phyloP scores from a whole-genome alignment of 2,113 vertebrate genomes.

The Onychorhynchus coronatus region DNA sequence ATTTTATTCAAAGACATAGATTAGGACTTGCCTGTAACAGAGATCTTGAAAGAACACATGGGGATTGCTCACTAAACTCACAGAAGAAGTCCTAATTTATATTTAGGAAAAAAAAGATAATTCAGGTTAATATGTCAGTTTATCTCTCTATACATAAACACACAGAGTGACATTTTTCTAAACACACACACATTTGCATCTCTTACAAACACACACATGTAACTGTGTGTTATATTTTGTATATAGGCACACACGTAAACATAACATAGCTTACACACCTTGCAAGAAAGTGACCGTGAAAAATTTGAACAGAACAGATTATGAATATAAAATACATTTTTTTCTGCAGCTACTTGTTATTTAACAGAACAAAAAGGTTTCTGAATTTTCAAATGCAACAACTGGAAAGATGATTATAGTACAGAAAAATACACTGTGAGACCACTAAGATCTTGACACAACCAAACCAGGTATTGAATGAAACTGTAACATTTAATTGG shows the following conservation, averaged over 20 bases:
- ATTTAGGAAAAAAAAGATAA: background rate
- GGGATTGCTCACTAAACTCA: constrained; percentile 98
- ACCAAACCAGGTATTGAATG: background rate
- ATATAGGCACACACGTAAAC: background rate
- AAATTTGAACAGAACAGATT: background rate
- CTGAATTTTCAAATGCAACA: background rate
- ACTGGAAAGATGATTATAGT: background rate
- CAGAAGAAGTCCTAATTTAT: constrained; percentile 92
- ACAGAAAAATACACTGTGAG: background rate
- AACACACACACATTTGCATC: rapidly evolving
- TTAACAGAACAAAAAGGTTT: background rate
- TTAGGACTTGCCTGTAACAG: constrained; percentile 85
- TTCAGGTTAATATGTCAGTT: background rate
- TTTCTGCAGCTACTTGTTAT: background rate
- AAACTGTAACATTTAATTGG: background rate
- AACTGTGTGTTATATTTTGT: background rate
- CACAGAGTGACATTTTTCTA: background rate
- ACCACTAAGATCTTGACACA: background rate
- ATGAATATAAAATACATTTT: background rate
- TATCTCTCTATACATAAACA: background rate
- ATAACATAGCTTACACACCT: background rate
- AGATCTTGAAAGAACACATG: constrained; percentile 96
- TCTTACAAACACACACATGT: background rate
- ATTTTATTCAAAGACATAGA: background rate
- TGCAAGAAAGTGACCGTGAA: background rate